A percentile compares a stretch with the other conserved stretches of the same genome.
Evolutionary conservation across 2,113 vertebrate genomes (phyloP).

Genomic region (Cephalopterus ornatus): DNA sequence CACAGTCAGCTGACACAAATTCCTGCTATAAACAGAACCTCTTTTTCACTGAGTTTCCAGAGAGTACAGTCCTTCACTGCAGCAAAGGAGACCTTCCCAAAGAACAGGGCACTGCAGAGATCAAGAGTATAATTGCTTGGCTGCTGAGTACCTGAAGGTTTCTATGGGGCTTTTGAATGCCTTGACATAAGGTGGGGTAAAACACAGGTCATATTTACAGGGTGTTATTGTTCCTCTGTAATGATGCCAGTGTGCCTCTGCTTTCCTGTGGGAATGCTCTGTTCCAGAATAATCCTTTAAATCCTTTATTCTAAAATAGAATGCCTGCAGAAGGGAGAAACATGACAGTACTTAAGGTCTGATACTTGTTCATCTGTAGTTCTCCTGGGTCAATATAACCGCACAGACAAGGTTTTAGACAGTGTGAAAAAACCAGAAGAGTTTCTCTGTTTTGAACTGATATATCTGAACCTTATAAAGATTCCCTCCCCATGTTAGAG

Average conservation of each 20-base stretch:
- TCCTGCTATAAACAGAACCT: not conserved
- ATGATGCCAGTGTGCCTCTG: not conserved
- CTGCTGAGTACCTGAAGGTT: constrained; percentile 18
- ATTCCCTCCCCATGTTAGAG: not conserved
- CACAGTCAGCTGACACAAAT: not conserved
- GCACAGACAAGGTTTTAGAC: not conserved
- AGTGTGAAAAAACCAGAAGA: not conserved
- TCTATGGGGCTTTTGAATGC: constrained; percentile 1
- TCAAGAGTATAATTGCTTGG: constrained; percentile 13
- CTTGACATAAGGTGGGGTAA: constrained; percentile 25
- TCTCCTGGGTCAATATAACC: not conserved
- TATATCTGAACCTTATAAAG: not conserved
- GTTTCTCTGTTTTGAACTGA: not conserved
- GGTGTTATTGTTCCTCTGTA: constrained; percentile 12
- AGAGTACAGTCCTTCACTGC: not conserved
- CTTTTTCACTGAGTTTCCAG: not conserved
- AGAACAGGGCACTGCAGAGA: constrained; percentile 6
- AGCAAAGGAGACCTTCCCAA: constrained; percentile 18
- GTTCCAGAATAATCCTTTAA: constrained; percentile 27
- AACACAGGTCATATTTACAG: constrained; percentile 16
- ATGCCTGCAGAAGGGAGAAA: not conserved
- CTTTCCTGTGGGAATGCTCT: constrained; percentile 33
- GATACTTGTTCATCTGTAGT: not conserved
- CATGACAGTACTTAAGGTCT: not conserved
- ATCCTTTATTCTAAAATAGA: constrained; percentile 14